Conservation (phyloP, 2,888 invertebrate species). For the Tetheella fluctuosa region DNA sequence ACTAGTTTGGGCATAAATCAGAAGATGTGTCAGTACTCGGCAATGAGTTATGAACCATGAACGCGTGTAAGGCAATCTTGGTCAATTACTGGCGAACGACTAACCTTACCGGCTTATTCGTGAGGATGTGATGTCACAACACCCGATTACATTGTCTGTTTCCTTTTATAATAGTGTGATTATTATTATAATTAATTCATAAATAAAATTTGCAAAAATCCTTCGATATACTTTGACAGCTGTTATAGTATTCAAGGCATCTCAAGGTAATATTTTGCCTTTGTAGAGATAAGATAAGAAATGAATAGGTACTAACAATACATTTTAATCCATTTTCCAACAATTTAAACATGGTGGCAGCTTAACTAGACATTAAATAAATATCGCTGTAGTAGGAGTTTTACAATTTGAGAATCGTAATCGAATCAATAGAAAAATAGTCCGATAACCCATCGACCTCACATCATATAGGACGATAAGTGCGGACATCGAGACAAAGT, state of each 20-base stretch:
- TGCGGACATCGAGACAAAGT: constrained; percentile 76
- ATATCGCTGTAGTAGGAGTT: not conserved
- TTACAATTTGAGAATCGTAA: constrained; percentile 21
- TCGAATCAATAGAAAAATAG: constrained; percentile 56
- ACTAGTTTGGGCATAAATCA: constrained; percentile 50
- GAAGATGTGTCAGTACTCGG: constrained; percentile 38
- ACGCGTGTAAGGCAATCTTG: constrained; percentile 64
- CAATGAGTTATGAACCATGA: constrained; percentile 65
- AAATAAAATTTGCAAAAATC: not conserved
- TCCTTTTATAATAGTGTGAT: constrained; percentile 39
- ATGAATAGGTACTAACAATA: too few species aligned
- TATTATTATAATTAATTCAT: constrained; percentile 27
- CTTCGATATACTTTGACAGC: too few species aligned
- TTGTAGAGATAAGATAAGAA: too few species aligned
- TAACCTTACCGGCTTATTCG: constrained; percentile 58
- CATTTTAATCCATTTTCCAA: not conserved
- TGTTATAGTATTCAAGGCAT: too few species aligned
- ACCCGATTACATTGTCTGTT: constrained; percentile 40
- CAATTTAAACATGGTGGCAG: not conserved
- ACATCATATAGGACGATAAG: constrained; percentile 62
- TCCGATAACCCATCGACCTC: constrained; percentile 75
- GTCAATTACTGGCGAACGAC: constrained; percentile 60
- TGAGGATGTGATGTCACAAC: constrained; percentile 56
- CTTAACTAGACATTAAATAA: not conserved
- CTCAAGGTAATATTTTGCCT: too few species aligned